Percentiles rank a stretch among this genome's conserved stretches.
Evolutionary conservation across 2,888 invertebrate genomes (phyloP).

Genomic region (Acleris literana): DNA sequence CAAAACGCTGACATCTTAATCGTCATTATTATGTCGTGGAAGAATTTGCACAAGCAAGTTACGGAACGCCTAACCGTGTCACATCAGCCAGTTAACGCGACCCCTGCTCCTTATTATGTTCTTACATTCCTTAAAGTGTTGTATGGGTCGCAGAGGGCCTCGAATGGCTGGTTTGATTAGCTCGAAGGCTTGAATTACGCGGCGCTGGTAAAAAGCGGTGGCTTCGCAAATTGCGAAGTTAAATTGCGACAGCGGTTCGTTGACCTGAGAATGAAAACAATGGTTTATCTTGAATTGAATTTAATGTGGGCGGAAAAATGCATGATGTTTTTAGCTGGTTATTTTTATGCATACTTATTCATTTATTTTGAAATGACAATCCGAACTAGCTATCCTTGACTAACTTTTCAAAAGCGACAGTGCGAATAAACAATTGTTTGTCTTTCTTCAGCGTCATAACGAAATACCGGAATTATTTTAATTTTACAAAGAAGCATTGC

Average conservation of each 20-base stretch:
- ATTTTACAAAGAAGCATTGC: too few species aligned
- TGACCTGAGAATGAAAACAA: constrained; percentile 57
- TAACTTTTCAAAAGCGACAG: too few species aligned
- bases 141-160: constrained; percentile 36
- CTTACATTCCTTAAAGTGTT: not conserved
- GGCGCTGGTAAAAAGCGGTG: constrained; percentile 57
- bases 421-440: too few species aligned
- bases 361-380: too few species aligned
- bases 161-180: constrained; percentile 49
- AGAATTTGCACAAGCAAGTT: constrained; percentile 39
- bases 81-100: constrained; percentile 13
- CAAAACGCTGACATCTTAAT: constrained; percentile 22
- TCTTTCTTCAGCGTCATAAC: too few species aligned
- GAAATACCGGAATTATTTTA: too few species aligned
- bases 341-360: not conserved
- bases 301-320: constrained; percentile 28
- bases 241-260: constrained; percentile 61
- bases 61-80: constrained; percentile 37
- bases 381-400: too few species aligned
- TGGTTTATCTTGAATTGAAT: constrained; percentile 37
- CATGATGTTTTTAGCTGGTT: constrained; percentile 4
- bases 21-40: constrained; percentile 36
- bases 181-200: constrained; percentile 57
- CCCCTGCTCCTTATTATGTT: constrained; percentile 1
- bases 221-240: constrained; percentile 50